phyloP scores from a whole-genome alignment of 2,113 vertebrate species.

The Otis tarda region DNA sequence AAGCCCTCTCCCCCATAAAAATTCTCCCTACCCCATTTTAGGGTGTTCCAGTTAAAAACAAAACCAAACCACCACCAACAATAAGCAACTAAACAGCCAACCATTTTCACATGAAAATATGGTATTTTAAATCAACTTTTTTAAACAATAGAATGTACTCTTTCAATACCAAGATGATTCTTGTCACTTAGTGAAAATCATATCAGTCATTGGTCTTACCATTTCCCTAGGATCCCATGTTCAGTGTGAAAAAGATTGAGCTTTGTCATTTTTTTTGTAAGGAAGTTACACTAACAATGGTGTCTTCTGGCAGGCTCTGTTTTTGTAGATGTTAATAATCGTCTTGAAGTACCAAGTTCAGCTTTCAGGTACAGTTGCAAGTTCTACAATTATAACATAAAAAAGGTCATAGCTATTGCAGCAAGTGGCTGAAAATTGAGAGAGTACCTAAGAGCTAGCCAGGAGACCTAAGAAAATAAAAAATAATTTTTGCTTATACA shows the following conservation, averaged over 20 bases:
- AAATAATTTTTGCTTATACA: background rate
- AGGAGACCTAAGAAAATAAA: background rate
- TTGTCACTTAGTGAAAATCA: background rate
- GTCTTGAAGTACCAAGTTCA: background rate
- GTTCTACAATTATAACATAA: background rate
- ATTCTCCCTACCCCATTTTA: background rate
- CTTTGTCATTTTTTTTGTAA: background rate
- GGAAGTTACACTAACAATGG: background rate
- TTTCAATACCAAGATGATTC: background rate
- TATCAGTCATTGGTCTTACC: background rate
- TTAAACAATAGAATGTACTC: no score
- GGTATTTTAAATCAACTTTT: fast-evolving
- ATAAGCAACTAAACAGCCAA: fast-evolving
- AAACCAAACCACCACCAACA: fast-evolving
- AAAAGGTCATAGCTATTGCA: background rate
- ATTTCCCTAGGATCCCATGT: fast-evolving
- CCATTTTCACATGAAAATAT: background rate
- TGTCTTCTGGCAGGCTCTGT: background rate
- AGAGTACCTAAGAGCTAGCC: fast-evolving
- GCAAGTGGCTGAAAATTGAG: background rate
- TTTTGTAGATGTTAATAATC: background rate
- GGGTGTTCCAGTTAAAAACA: background rate
- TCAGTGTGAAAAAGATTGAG: background rate
- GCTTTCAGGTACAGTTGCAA: background rate
- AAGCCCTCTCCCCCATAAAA: background rate